Conservation (phyloP, 2,888 invertebrate genomes). For the Platycheirus albimanus region DNA sequence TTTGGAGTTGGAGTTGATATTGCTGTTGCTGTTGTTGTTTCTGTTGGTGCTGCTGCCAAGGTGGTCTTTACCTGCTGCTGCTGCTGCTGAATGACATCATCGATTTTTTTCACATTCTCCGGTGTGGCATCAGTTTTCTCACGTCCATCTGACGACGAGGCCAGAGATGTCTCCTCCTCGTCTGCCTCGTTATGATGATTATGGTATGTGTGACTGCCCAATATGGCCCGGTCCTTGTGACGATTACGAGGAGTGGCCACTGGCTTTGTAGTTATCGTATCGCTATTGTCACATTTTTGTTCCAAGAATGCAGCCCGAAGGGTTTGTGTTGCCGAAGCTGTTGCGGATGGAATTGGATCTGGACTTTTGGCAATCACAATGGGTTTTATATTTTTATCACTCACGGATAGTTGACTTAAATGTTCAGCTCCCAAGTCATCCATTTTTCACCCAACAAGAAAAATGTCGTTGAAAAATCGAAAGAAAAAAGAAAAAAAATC, state of each 20-base stretch:
- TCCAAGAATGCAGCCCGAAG: conserved; percentile 31
- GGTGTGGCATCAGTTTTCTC: conserved; percentile 82
- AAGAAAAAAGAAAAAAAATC: too few species aligned
- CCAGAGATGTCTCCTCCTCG: conserved; percentile 74
- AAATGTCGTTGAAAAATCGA: conserved; percentile 7
- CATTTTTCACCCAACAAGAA: conserved; percentile 66
- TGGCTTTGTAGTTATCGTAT: conserved; percentile 6
- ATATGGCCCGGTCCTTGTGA: conserved; percentile 55
- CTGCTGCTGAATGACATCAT: conserved; percentile 80
- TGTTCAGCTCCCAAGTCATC: conserved; percentile 75
- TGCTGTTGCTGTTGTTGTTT: conserved; percentile 9
- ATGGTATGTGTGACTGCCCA: conserved; percentile 39
- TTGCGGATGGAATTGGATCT: conserved; percentile 23
- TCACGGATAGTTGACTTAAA: conserved; percentile 72
- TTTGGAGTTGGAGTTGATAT: conserved; percentile 8
- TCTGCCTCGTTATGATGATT: conserved; percentile 50
- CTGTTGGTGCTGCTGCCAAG: conserved; percentile 47
- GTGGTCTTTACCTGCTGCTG: conserved; percentile 8
- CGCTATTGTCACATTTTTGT: conserved; percentile 32
- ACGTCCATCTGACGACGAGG: conserved; percentile 79
- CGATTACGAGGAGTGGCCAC: conserved; percentile 58
- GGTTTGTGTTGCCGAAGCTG: conserved; percentile 22
- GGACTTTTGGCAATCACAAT: conserved; percentile 29
- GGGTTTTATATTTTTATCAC: conserved; percentile 63
- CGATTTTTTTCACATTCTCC: conserved; percentile 82